Evolutionary conservation across 2,113 vertebrate species (phyloP).

Genomic region (Rana temporaria): DNA sequence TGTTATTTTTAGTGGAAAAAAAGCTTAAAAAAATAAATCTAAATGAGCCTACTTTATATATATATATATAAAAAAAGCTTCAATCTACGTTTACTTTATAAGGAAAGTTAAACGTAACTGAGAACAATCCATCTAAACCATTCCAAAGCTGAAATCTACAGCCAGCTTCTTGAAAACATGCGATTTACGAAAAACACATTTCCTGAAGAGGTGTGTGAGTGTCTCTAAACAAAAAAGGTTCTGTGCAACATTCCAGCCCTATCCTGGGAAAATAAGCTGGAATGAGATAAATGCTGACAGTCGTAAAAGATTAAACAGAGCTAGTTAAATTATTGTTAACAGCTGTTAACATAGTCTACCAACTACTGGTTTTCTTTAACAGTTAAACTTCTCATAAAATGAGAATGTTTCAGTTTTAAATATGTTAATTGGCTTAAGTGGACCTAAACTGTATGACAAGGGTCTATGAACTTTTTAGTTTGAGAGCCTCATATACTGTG

Average conservation of each 20-base stretch:
- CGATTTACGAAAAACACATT: background rate
- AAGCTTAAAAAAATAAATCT: no score
- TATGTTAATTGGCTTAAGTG: no score
- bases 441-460: no score
- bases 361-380: background rate
- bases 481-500: no score
- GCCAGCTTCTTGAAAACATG: background rate
- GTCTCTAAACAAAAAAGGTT: constrained; percentile 22
- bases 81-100: no score
- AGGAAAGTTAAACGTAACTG: no score
- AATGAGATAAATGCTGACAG: constrained; percentile 8
- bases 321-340: constrained; percentile 9
- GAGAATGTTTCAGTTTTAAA: background rate
- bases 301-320: background rate
- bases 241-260: constrained; percentile 8
- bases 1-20: background rate
- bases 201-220: constrained; percentile 2
- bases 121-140: no score
- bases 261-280: background rate
- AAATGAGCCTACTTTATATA: no score
- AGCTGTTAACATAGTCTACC: background rate
- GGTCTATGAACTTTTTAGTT: no score
- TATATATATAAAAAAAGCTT: no score
- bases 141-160: no score
- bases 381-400: background rate